These are phyloP conservation scores for Gymnoscelis rufifasciata DNA, from an alignment of 2,888 invertebrate genomes.

Conservation along the genomic window DNA sequence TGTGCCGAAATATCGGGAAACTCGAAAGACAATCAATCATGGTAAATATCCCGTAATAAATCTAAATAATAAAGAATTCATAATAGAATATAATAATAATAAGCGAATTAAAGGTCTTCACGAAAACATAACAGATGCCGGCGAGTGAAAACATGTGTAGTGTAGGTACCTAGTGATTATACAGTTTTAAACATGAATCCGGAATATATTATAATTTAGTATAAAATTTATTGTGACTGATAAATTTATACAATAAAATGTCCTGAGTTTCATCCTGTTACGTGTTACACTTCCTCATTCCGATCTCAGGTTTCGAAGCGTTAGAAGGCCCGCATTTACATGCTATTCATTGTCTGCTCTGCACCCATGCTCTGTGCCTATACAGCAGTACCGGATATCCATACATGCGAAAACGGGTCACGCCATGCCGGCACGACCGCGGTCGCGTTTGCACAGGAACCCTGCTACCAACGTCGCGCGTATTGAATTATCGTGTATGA, in stretches of 20 bases:
- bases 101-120: no score
- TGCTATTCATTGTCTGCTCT: slow-evolving; percentile 25
- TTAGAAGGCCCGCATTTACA: slow-evolving; percentile 18
- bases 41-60: no score
- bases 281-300: not conserved
- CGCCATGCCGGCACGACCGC: slow-evolving; percentile 14
- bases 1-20: no score
- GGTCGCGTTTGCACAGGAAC: slow-evolving; percentile 2
- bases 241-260: not conserved
- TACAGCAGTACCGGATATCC: slow-evolving; percentile 60
- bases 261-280: not conserved
- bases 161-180: no score
- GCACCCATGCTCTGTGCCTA: slow-evolving; percentile 54
- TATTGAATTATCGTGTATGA: no score
- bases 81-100: no score
- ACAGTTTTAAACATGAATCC: no score
- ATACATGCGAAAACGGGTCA: slow-evolving; percentile 67
- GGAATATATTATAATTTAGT: no score
- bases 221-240: not conserved
- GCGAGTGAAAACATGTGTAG: no score
- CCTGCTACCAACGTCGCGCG: not conserved
- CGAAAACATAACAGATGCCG: no score
- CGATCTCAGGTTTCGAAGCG: slow-evolving; percentile 1
- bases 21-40: no score
- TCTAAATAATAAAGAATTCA: no score